These are phyloP conservation scores for Rhagologus leucostigma DNA, from an alignment of 2,113 vertebrate genomes.

Conservation along the genomic window DNA sequence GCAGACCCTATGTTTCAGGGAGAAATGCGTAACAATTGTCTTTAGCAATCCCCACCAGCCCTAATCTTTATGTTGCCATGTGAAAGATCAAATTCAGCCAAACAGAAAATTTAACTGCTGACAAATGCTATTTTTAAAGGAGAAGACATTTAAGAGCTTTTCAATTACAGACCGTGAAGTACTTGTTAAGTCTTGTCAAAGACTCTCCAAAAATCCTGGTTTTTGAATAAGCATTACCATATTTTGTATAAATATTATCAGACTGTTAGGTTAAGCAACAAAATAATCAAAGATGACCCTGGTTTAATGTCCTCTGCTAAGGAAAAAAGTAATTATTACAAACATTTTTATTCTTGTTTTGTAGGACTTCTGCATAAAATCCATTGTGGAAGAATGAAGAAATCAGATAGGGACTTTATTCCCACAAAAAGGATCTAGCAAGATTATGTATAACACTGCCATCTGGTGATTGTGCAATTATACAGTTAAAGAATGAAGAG, in stretches of 20 bases:
- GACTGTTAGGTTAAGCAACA: not conserved
- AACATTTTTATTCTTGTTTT: not conserved
- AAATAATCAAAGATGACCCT: not conserved
- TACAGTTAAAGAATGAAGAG: not conserved
- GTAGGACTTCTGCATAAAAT: not conserved
- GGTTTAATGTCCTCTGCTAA: not conserved
- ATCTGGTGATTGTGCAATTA: slow-evolving; percentile 35
- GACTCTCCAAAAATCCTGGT: not conserved
- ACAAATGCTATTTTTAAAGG: not conserved
- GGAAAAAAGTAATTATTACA: not conserved
- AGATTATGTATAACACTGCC: slow-evolving; percentile 11
- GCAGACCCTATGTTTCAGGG: not conserved
- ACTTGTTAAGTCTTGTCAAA: not conserved
- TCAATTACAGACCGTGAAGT: not conserved
- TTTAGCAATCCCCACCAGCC: not conserved
- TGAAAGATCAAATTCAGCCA: not conserved
- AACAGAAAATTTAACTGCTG: not conserved
- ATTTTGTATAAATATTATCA: not conserved
- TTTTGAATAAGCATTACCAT: not conserved
- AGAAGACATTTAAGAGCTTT: not conserved
- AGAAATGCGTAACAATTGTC: not conserved
- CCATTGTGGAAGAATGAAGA: not conserved
- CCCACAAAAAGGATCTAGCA: not conserved
- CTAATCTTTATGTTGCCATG: not conserved
- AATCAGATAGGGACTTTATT: not conserved